A percentile compares a stretch with the other conserved stretches of the same genome.
These are phyloP conservation scores for Uria lomvia DNA, from an alignment of 2,113 vertebrate genomes.

Conservation along the genomic window DNA sequence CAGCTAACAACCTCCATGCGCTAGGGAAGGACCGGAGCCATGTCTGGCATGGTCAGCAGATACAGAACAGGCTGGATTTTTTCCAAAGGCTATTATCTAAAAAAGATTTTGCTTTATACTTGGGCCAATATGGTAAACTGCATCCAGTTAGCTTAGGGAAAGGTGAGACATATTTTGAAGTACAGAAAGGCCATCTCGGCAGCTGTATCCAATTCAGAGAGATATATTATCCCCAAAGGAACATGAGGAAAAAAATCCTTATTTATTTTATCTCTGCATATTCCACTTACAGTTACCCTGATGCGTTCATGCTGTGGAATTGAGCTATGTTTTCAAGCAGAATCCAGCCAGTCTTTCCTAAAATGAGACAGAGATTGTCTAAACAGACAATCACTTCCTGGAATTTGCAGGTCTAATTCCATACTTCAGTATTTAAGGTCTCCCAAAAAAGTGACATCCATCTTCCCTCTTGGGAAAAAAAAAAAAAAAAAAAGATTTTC, in stretches of 20 bases:
- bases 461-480: conserved; percentile 46
- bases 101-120: conserved; percentile 24
- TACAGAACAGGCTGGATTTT: background rate
- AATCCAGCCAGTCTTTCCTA: background rate
- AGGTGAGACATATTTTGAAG: conserved; percentile 59
- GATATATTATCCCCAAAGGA: conserved; percentile 37
- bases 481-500: conserved; percentile 44
- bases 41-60: background rate
- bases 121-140: conserved; percentile 28
- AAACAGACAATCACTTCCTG: conserved; percentile 15
- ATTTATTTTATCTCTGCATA: conserved; percentile 42
- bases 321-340: background rate
- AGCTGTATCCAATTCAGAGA: conserved; percentile 42
- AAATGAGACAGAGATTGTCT: background rate
- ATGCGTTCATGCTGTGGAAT: background rate
- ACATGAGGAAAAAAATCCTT: background rate
- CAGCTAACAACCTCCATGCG: background rate
- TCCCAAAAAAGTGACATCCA: conserved; percentile 56
- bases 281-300: background rate
- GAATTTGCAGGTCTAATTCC: conserved; percentile 66
- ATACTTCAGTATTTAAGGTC: conserved; percentile 60
- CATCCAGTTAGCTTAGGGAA: conserved; percentile 46
- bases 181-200: conserved; percentile 41
- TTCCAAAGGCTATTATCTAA: conserved; percentile 3
- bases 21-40: background rate